phyloP scores from a whole-genome alignment of 2,113 vertebrate genomes.

The Xenopus tropicalis region DNA sequence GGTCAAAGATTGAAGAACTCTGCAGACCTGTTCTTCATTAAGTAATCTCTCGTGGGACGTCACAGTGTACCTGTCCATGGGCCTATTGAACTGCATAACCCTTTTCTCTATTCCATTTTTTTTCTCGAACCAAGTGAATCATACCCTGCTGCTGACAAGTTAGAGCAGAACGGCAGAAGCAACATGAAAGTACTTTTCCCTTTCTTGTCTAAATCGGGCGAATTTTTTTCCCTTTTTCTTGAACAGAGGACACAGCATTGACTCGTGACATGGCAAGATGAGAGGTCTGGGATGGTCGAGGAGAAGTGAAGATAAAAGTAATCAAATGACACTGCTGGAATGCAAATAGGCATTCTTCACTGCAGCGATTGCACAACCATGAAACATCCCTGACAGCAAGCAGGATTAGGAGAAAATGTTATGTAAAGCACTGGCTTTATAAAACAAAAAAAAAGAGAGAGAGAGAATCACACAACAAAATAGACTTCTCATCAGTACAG shows the following conservation, averaged over 20 bases:
- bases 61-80: conserved; percentile 91
- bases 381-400: conserved; percentile 82
- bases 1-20: conserved; percentile 86
- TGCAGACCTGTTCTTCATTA: conserved; percentile 97
- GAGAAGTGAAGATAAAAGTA: conserved; percentile 85
- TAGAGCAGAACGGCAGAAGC: conserved; percentile 70
- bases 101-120: conserved; percentile 69
- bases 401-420: conserved; percentile 81
- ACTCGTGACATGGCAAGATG: conserved; percentile 79
- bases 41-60: conserved; percentile 78
- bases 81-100: conserved; percentile 90
- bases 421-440: conserved; percentile 64
- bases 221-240: conserved; percentile 53
- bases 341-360: conserved; percentile 91
- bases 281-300: conserved; percentile 73
- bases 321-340: conserved; percentile 94
- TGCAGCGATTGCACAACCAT: conserved; percentile 77
- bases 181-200: conserved; percentile 75
- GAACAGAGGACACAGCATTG: conserved; percentile 73
- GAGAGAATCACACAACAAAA: neutral
- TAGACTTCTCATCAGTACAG: neutral
- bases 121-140: conserved; percentile 73
- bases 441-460: conserved; percentile 40
- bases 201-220: conserved; percentile 76
- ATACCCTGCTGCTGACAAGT: conserved; percentile 73